Evolutionary conservation across 2,113 vertebrate species (phyloP), one percentile per base, ranked within the genome.

Genomic region (Galbula dea): DNA sequence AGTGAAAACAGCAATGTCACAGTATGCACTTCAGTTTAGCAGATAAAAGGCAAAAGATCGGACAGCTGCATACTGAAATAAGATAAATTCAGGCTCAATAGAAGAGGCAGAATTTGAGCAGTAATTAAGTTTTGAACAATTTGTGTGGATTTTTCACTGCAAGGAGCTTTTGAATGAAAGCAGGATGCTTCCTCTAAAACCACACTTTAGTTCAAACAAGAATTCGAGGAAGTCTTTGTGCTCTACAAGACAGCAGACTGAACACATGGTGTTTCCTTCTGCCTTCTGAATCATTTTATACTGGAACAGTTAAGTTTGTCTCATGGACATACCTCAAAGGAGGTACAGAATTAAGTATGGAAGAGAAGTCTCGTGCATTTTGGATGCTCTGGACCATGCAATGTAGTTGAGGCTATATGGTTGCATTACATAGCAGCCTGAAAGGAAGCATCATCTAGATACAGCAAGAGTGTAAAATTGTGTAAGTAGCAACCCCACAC

Each of bases 61-160:
- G 78, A 72, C 89, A 95, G 77, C 77, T 95, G 81, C 74, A 87
- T 82, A 89, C 45, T 49, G 77, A 92, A 94, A 92, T 57, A 84
- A 1, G 5, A 89, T 57, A 87, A 80, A 94, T 76, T 62, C 68
- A 93, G 51, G 37, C n/a, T 93, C 58, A 68, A 22, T 34, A 2
- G 5, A 58, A 46, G 49, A 88, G 45, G 41, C 32, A 79, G 23
- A 73, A 68, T 86, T 92, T 94, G 68, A 94, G 90, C 22, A 76
- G 54, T 57, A 93, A 94, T 76, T 66, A 79, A 8, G 1, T 73
- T 87, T 72, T 48, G 41, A 94, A 93, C 37, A 65, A 72, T 72
- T 87, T 43, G 32, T 37, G 69, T 84, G 34, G 62, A 86, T 92
- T 78, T 69, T 75, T 88, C 77, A 72, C 57, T 22, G 2, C 51